Base-by-base conservation (phyloP, 2,888 invertebrate genomes). In the Tribolium freemani region DNA sequence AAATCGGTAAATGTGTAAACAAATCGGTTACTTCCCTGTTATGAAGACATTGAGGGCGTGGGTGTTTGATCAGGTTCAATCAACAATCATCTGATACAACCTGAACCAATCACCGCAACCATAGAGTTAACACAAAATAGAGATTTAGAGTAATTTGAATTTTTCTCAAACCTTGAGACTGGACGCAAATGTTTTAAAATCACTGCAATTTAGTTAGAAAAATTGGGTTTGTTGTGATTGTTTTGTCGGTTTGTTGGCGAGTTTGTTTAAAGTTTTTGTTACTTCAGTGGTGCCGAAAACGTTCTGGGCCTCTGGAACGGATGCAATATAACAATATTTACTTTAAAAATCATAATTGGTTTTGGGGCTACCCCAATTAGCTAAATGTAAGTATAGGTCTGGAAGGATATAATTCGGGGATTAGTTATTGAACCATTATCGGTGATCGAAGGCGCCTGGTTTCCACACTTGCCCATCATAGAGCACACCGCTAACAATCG, bases 311-410 rank as follows among this genome's bases (percentile, higher is more conserved):
- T 21, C 20, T n/a, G 38, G 76, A 78, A 76, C 77, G 75, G 80
- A 80, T 81, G 81, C 79, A 77, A 78, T 78, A 78, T 76, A 78
- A 71, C 79, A 80, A 81, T 85, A 83, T 85, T 85, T 84, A 82
- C 84, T 83, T 83, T 81, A 82, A 81, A 72, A 83, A 81, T 84
- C 82, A 84, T 84, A 84, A 85, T 85, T 85, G 84, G 83, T 84
- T 83, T 82, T 77, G 76, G 83, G 82, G 79, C 80, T 79, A 83
- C 83, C 82, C 84, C 85, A 84, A 85, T 85, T 85, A 85, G 85
- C 84, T 84, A 84, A 84, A 82, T 83, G 79, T 85, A 85, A 85
- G 84, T 83, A 85, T 85, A 83, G 85, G 85, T 83, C 83, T 81
- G 80, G 79, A 74, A 77, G 78, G 79, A 79, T 83, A 83, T 82